Conservation (phyloP, 2,113 vertebrate species). For the Entelurus aequoreus region DNA sequence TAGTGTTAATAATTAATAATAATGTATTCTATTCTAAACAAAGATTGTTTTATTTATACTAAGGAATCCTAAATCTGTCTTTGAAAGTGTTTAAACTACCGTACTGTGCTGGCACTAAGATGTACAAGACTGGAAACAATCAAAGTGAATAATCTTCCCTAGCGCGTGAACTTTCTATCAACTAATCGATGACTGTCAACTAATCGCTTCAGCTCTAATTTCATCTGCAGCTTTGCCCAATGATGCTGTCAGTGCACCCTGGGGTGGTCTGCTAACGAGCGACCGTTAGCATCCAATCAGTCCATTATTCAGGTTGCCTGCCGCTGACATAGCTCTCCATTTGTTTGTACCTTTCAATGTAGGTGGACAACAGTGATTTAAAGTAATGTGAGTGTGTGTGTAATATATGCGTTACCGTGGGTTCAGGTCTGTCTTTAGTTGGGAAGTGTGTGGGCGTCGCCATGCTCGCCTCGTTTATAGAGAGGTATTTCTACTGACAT, state of each 20-base stretch:
- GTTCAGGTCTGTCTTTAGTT: not conserved
- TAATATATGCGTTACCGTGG: not conserved
- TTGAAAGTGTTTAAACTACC: no score
- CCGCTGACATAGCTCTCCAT: not conserved
- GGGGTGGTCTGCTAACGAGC: slow-evolving; percentile 40
- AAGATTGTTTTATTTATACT: no score
- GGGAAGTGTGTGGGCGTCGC: not conserved
- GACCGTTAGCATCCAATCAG: slow-evolving; percentile 48
- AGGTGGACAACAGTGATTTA: slow-evolving; percentile 26
- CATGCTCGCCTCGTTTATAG: slow-evolving; percentile 10
- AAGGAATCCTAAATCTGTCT: no score
- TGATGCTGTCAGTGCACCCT: slow-evolving; percentile 21
- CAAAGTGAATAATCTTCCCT: not conserved
- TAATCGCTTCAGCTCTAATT: slow-evolving; percentile 36
- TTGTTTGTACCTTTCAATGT: slow-evolving; percentile 31
- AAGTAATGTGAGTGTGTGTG: slow-evolving; percentile 1
- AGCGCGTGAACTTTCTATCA: slow-evolving; percentile 5
- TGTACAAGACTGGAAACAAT: not conserved
- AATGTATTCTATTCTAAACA: no score
- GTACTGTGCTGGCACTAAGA: not conserved
- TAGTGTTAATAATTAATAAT: no score
- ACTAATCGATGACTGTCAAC: slow-evolving; percentile 21
- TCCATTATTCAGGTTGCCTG: slow-evolving; percentile 29
- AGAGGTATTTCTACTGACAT: slow-evolving; percentile 36
- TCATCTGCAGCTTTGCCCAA: slow-evolving; percentile 21